Percentiles rank a stretch among this genome's conserved stretches.
Conservation (phyloP, 2,888 invertebrate genomes). For the Andrena bicolor region DNA sequence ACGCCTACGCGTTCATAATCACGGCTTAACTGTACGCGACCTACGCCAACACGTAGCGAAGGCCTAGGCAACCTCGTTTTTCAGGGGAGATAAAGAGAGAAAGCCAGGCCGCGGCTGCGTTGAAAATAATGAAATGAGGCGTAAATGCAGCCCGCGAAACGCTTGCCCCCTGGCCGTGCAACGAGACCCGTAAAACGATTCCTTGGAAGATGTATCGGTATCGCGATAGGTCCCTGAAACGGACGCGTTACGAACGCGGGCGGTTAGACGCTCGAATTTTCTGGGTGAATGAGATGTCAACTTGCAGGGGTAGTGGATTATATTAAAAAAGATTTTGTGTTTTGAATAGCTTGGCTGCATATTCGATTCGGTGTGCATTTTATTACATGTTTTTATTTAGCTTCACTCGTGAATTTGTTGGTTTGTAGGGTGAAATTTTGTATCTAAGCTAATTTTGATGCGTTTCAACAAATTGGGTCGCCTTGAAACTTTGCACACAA, state of each 20-base stretch:
- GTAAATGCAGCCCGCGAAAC: slow-evolving; percentile 41
- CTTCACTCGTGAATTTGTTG: too few species aligned
- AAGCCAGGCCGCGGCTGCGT: slow-evolving; percentile 9
- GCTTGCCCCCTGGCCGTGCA: slow-evolving; percentile 10
- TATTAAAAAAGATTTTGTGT: not conserved
- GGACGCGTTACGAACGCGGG: not conserved
- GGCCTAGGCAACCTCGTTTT: slow-evolving; percentile 36
- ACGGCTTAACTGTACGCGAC: slow-evolving; percentile 59
- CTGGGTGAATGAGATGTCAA: not conserved
- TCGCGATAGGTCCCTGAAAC: not conserved
- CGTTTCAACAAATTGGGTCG: too few species aligned
- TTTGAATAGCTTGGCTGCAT: too few species aligned
- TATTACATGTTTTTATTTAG: too few species aligned
- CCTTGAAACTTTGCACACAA: too few species aligned
- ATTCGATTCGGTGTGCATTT: too few species aligned
- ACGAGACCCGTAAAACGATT: not conserved
- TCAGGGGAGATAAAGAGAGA: slow-evolving; percentile 40
- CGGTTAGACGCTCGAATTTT: not conserved
- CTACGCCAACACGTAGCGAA: slow-evolving; percentile 57
- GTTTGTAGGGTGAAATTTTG: too few species aligned
- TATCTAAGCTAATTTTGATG: too few species aligned
- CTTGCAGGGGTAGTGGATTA: not conserved
- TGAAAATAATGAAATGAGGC: slow-evolving; percentile 54
- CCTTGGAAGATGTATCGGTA: slow-evolving; percentile 15
- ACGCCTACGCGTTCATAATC: slow-evolving; percentile 60